A percentile compares a stretch with the other conserved stretches of the same genome.
These are phyloP conservation scores for Trimorus sp. DNA, from an alignment of 2,888 invertebrate genomes.

Conservation along the genomic window DNA sequence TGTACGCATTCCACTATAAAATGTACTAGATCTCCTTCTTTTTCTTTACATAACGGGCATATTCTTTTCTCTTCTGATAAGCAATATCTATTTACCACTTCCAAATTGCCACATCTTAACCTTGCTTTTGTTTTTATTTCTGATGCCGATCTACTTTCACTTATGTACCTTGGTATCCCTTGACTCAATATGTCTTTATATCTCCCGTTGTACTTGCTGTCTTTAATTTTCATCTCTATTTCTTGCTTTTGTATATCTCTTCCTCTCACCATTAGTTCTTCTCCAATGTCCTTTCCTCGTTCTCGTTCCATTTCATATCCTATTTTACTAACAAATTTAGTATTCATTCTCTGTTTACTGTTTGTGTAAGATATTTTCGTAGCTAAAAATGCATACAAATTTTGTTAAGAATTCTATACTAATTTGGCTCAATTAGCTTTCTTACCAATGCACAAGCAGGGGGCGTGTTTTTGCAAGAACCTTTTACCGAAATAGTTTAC, in stretches of 20 bases:
- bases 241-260: conserved; percentile 22
- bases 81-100: neutral
- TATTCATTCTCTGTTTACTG: too few relatives aligned
- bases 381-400: too few relatives aligned
- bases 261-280: neutral
- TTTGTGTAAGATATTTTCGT: too few relatives aligned
- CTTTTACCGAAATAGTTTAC: too few relatives aligned
- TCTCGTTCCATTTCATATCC: neutral
- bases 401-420: too few relatives aligned
- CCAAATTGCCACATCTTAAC: neutral
- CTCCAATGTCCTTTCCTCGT: neutral
- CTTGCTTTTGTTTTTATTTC: neutral
- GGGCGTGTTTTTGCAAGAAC: too few relatives aligned
- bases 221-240: conserved; percentile 9
- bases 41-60: neutral
- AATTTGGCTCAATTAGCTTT: too few relatives aligned
- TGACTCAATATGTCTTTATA: neutral
- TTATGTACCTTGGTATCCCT: too few relatives aligned
- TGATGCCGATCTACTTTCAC: too few relatives aligned
- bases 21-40: neutral
- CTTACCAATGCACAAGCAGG: too few relatives aligned
- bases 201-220: conserved; percentile 1
- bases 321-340: conserved; percentile 6
- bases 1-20: neutral
- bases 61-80: neutral